Evolutionary conservation across 2,888 invertebrate species (phyloP), one percentile per base, ranked within the genome.

Genomic region (Gryllus longicercus): DNA sequence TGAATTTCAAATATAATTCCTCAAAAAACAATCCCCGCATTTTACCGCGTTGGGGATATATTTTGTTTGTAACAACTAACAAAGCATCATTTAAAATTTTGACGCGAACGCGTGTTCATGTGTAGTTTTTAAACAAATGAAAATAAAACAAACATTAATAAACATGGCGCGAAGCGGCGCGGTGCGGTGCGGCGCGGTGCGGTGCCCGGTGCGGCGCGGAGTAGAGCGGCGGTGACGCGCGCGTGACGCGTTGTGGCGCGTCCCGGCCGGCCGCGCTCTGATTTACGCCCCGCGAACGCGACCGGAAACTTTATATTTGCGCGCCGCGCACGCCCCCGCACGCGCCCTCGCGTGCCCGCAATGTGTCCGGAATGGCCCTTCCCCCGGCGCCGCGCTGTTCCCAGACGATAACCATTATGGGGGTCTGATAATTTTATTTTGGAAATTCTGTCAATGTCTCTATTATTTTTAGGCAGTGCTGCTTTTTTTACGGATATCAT

Each of bases 1-100:
- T 63, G 63, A 63, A 63, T 63, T 63, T 63, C 63, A 63, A 63
- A 63, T 63, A 63, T 63, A 63, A 63, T 63, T 63, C 63, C 63
- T 63, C 63, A 63, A 63, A 63, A 63, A 63, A 63, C 63, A 63
- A 63, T 63, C 63, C 63, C 63, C 63, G 14, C 63, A n/a, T 63
- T 63, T 63, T n/a, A 63, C 63, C 63, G 63, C n/a, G 63, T n/a
- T n/a, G 63, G 63, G n/a, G 5, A 63, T 16, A 63, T 63, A 63
- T n/a, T 63, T 63, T 63, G 63, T 63, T 63, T 63, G 63, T n/a
- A 63, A 14, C 63, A 63, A 63, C 63, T 63, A 63, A 63, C 63
- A 63, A 63, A 63, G 63, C 63, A 63, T 63, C 63, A 63, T 63
- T 63, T 63, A 63, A 63, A 63, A 63, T 63, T 63, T 63, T 63